Conservation (phyloP, 2,888 invertebrate species). For the Volucella inanis region DNA sequence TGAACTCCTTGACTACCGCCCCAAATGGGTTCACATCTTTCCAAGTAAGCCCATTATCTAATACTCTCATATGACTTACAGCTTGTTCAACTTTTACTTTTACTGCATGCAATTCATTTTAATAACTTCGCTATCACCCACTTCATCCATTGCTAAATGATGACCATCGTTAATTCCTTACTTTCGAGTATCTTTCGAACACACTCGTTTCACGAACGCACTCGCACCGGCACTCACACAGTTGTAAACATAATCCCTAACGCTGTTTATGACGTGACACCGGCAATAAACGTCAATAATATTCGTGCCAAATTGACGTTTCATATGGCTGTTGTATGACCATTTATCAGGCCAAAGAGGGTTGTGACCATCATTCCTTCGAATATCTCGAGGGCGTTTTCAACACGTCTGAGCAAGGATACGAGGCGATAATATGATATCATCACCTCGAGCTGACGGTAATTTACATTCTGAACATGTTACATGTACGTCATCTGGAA, state of each 20-base stretch:
- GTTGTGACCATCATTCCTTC: constrained; percentile 20
- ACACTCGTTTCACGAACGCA: background rate
- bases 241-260: constrained; percentile 2
- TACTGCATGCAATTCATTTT: constrained; percentile 38
- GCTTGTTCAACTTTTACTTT: constrained; percentile 23
- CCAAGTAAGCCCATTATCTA: background rate
- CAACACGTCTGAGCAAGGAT: background rate
- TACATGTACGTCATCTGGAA: constrained; percentile 16
- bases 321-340: constrained; percentile 15
- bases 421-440: constrained; percentile 6
- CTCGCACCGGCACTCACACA: no score
- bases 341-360: constrained; percentile 20
- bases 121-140: constrained; percentile 7
- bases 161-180: constrained; percentile 10
- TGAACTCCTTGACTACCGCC: no score
- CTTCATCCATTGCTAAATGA: constrained; percentile 4
- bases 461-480: constrained; percentile 36
- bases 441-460: constrained; percentile 7
- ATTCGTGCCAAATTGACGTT: constrained; percentile 47
- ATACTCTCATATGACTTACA: constrained; percentile 9
- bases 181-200: background rate
- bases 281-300: constrained; percentile 57
- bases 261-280: constrained; percentile 47
- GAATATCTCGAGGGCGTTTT: background rate
- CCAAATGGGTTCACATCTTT: background rate